phyloP scores from a whole-genome alignment of 2,888 invertebrate genomes.

The Nebria brevicollis region DNA sequence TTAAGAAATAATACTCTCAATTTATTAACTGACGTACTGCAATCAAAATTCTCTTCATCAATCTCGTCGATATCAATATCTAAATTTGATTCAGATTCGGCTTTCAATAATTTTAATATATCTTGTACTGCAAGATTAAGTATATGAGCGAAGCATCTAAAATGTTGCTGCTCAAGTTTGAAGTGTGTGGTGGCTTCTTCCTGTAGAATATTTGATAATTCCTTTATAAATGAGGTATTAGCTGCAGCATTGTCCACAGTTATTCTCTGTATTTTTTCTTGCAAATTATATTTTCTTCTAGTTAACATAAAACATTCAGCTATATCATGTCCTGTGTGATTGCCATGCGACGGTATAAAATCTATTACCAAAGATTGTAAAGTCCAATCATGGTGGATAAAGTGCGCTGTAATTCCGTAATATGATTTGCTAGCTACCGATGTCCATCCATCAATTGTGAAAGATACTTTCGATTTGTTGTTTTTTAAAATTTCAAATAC shows the following conservation, averaged over 20 bases:
- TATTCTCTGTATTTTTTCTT: conserved; percentile 51
- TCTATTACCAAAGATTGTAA: conserved; percentile 49
- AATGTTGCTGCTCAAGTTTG: conserved; percentile 50
- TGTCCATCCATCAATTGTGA: conserved; percentile 48
- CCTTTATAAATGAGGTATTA: conserved; percentile 51
- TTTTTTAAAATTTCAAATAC: no score
- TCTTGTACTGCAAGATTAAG: conserved; percentile 52
- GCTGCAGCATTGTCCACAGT: conserved; percentile 52
- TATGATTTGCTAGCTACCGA: conserved; percentile 6
- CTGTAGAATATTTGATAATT: conserved; percentile 43
- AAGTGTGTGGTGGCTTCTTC: conserved; percentile 46
- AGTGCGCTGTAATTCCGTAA: conserved; percentile 47
- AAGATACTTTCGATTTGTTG: conserved; percentile 14
- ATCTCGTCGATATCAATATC: background rate
- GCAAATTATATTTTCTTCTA: conserved; percentile 49
- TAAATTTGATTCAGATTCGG: background rate
- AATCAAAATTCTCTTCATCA: background rate
- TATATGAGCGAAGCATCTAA: conserved; percentile 53
- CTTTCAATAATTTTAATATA: conserved; percentile 11
- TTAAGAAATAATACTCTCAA: conserved; percentile 2
- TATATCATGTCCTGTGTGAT: conserved; percentile 49
- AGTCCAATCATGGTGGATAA: conserved; percentile 46
- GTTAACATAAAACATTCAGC: conserved; percentile 50
- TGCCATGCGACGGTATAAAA: conserved; percentile 49
- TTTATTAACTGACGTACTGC: background rate